phyloP scores from a whole-genome alignment of 2,888 invertebrate species.

The Andrena fulva region DNA sequence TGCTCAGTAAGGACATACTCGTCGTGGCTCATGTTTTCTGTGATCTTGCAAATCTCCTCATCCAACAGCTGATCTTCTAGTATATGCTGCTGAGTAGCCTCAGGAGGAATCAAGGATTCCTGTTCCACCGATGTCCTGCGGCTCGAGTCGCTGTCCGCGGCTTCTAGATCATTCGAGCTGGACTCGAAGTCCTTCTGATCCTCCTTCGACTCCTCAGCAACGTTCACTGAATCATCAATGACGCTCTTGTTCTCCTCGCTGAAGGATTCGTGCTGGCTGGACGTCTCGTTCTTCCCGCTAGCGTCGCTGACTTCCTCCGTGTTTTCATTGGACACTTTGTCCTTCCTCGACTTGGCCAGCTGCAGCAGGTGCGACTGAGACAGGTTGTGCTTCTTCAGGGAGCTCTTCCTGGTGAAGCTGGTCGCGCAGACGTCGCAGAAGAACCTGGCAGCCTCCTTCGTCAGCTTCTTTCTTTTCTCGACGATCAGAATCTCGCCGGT shows the following conservation, averaged over 20 bases:
- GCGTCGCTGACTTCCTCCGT: slow-evolving; percentile 17
- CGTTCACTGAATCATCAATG: neutral
- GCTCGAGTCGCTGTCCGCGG: neutral
- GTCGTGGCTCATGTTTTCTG: slow-evolving; percentile 84
- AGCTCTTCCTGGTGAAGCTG: slow-evolving; percentile 82
- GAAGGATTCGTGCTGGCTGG: slow-evolving; percentile 15
- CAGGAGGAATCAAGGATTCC: slow-evolving; percentile 36
- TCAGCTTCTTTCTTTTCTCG: slow-evolving; percentile 82
- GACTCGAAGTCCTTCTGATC: neutral
- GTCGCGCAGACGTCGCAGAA: slow-evolving; percentile 82
- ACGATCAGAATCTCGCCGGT: slow-evolving; percentile 82
- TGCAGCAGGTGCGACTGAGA: slow-evolving; percentile 82
- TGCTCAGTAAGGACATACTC: slow-evolving; percentile 83
- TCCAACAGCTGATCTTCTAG: slow-evolving; percentile 82
- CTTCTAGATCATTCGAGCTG: neutral
- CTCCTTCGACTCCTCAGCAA: neutral
- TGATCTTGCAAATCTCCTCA: slow-evolving; percentile 83
- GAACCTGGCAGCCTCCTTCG: slow-evolving; percentile 82
- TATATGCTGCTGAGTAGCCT: slow-evolving; percentile 68
- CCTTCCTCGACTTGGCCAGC: slow-evolving; percentile 62
- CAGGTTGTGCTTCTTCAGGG: slow-evolving; percentile 82
- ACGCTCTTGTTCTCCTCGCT: slow-evolving; percentile 15
- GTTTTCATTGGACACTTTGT: slow-evolving; percentile 39
- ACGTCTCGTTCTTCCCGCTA: slow-evolving; percentile 15
- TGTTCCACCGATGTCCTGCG: neutral